Evolutionary conservation across 2,797 vertebrate species (phyloP), one percentile per base, ranked within the genome.

Genomic region (Chelon labrosus): DNA sequence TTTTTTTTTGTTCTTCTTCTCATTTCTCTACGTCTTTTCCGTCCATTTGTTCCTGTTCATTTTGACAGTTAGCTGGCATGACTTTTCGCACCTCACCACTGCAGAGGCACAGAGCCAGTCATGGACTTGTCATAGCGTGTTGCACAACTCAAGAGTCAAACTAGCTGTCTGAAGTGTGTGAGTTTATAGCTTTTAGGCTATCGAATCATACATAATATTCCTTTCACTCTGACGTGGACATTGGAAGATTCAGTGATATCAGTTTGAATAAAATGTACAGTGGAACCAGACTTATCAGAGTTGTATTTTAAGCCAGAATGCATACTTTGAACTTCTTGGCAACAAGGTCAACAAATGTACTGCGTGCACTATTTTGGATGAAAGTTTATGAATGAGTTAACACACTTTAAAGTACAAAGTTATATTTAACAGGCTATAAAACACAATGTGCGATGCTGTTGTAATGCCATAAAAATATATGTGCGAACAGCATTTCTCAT

Each of bases 101-200:
- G 59, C 22, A 67, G 49, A 69, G 35, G 19, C 53, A 22, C 19
- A 51, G 53, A 41, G 2, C 51, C 51, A 16, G 51, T 54, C 52
- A 17, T 17, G 52, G 25, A 12, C n/a, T 5, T 7, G 52, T 16
- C 27, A 17, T 8, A 3, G 52, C 25, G 7, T 31, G 52, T 25
- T 53, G 25, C 22, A 22, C 35, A 35, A 17, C 25, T 31, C 46
- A 46, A 9, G 3, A 17, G 16, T 35, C 25, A 54, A 54, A 10
- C 16, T 4, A 17, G 27, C 22, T 13, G 11, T 6, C 20, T 17
- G 12, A 17, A 31, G 11, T 54, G n/a, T 20, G 46, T 19, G 46
- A 19, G 22, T 3, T 22, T 22, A 27, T 52, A 12, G 5, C 16
- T 53, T 53, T 25, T 27, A 44, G 42, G 42, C 42, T 7, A 7